Conservation (phyloP, 2,113 vertebrate species). For the Hystrix brachyura region DNA sequence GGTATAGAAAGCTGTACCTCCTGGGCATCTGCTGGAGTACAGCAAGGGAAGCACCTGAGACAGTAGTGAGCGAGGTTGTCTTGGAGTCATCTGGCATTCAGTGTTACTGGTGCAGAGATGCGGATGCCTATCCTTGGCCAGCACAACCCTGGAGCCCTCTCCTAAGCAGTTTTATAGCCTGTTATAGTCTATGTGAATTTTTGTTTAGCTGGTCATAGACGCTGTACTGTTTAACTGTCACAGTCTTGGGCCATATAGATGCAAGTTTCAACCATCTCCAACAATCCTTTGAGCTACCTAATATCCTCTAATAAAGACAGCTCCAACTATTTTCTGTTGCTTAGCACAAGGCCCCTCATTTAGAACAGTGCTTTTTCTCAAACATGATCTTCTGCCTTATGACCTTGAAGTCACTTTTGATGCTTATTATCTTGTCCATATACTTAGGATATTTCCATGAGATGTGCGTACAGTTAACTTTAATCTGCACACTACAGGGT, state of each 20-base stretch:
- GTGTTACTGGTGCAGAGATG: neutral
- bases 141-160: neutral
- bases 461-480: conserved; percentile 4
- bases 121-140: neutral
- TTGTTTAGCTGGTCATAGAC: neutral
- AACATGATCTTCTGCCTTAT: neutral
- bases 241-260: neutral
- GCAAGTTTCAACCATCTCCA: neutral
- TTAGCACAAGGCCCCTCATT: neutral
- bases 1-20: neutral
- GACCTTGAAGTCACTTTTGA: conserved; percentile 41
- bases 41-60: neutral
- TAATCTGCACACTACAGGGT: conserved; percentile 30
- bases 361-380: conserved; percentile 1
- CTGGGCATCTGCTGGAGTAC: neutral
- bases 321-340: neutral
- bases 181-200: neutral
- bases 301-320: conserved; percentile 13
- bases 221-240: neutral
- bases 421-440: conserved; percentile 37
- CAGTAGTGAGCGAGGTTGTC: neutral
- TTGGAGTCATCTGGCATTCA: neutral
- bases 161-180: neutral
- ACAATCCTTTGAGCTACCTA: neutral
- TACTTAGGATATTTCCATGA: conserved; percentile 60